Percentiles rank a stretch among this genome's conserved stretches.
Evolutionary conservation across 2,113 vertebrate species (phyloP).

Genomic region (Megatriorchis doriae): DNA sequence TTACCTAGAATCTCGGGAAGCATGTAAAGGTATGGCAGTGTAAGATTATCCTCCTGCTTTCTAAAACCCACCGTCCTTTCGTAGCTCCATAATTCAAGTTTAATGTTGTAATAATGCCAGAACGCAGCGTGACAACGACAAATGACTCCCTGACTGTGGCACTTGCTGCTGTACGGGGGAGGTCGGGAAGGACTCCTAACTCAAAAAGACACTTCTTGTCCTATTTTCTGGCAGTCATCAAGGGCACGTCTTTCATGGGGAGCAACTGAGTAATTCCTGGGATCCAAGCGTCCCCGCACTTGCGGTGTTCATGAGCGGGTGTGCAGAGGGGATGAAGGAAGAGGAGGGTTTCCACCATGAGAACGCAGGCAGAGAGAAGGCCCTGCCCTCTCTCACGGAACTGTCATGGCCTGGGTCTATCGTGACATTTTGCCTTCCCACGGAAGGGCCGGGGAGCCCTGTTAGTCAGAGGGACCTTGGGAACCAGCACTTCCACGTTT

Average conservation of each 20-base stretch:
- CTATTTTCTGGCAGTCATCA: background rate
- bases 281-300: background rate
- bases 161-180: background rate
- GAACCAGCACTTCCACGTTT: background rate
- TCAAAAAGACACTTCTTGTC: background rate
- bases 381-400: background rate
- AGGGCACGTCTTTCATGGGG: background rate
- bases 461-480: background rate
- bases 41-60: background rate
- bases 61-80: background rate
- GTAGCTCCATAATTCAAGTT: background rate
- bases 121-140: background rate
- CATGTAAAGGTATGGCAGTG: background rate
- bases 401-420: background rate
- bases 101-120: background rate
- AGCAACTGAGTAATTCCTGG: background rate
- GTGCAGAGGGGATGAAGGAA: background rate
- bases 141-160: background rate
- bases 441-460: background rate
- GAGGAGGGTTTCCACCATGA: background rate
- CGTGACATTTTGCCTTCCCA: background rate
- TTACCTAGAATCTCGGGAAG: background rate
- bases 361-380: background rate
- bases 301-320: fast-evolving
- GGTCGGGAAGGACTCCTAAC: background rate